Percentiles rank a stretch among this genome's conserved stretches.
phyloP scores from a whole-genome alignment of 1,140 invertebrate genomes.

The Papilio glaucus region DNA sequence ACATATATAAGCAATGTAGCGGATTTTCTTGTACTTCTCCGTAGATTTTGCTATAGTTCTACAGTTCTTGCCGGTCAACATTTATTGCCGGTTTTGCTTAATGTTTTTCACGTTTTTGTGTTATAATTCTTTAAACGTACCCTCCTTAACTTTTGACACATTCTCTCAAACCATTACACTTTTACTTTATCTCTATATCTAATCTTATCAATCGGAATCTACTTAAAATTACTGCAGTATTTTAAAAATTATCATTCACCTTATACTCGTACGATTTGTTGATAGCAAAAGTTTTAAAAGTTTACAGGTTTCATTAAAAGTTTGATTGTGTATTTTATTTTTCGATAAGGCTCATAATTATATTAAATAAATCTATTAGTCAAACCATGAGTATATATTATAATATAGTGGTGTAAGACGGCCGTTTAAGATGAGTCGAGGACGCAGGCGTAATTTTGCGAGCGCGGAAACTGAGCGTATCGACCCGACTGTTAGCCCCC shows the following conservation, averaged over 20 bases:
- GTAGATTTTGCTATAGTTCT: not conserved
- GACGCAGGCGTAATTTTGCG: conserved; percentile 71
- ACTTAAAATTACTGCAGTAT: too few species aligned
- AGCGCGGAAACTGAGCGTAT: conserved; percentile 81
- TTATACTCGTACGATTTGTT: not conserved
- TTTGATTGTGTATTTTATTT: not conserved
- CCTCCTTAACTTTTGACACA: not conserved
- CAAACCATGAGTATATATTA: not conserved
- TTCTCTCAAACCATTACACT: too few species aligned
- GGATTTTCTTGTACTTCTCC: not conserved
- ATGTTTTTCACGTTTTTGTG: not conserved
- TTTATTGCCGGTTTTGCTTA: not conserved
- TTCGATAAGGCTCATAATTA: not conserved
- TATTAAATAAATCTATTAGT: not conserved
- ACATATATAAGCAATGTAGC: too few species aligned
- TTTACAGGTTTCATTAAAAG: not conserved
- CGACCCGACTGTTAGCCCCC: conserved; percentile 61
- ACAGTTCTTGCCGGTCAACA: too few species aligned
- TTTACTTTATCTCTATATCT: too few species aligned
- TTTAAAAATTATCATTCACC: too few species aligned
- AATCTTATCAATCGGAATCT: too few species aligned
- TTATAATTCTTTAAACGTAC: not conserved
- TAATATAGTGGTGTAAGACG: conserved; percentile 55
- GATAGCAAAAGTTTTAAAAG: not conserved
- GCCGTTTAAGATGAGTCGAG: conserved; percentile 59